Base-by-base conservation (phyloP, 2,797 vertebrate species). In the Chrysolophus pictus region DNA sequence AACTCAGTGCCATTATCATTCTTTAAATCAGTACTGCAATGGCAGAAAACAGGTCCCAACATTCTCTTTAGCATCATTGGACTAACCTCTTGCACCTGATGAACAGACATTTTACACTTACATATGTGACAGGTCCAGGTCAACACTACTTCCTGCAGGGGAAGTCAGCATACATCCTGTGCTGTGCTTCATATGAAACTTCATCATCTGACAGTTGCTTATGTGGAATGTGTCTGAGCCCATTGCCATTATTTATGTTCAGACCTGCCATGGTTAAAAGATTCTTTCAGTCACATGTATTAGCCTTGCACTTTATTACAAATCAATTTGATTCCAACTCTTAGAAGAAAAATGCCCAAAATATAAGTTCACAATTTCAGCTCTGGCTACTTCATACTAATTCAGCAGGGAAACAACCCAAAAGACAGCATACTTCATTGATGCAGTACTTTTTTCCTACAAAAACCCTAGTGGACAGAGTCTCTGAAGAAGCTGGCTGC, bases 71-170 rank as follows among this genome's bases (percentile, higher is more conserved):
- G 39, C 0, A 0, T 15, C 75, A 39, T 3, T 16, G 49, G 55
- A 7, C n/a, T 0, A 16, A 49, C 59, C 75, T 49, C 72, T 65
- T 0, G 0, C 56, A 33, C 31, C 17, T 12, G 58, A 13, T 18
- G 64, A 46, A 31, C 0, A 9, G 59, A 21, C 21, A 1, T 4
- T 9, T 62, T 73, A 28, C 35, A 63, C 68, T 90, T 31, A 53
- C 26, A 31, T 18, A 53, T 23, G 8, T 3, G 62, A 69, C 16
- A 8, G 55, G 49, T 31, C 82, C 69, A 39, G 42, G 63, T 24
- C 72, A 46, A 6, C 29, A 11, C 37, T 23, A 0, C n/a, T 77
- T 28, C 31, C 0, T 0, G 18, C 31, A 26, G 84, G 1, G 0
- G 78, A 23, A 86, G 44, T 3, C 3, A 0, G 65, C 11, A 3